phyloP scores from a whole-genome alignment of 2,888 invertebrate species.

The Campoletis raptor region DNA sequence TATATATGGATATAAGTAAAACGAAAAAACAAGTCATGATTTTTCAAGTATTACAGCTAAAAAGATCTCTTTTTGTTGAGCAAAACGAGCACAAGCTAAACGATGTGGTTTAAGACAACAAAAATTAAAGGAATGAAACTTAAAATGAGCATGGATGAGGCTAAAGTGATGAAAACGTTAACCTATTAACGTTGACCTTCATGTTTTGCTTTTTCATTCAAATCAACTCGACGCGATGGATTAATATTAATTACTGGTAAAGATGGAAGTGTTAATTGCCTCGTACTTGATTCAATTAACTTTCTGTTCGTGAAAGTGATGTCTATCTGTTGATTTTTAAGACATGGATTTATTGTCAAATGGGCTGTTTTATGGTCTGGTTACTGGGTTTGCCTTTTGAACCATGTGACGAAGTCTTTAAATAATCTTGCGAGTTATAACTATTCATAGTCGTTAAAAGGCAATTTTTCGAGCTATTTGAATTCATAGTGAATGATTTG shows the following conservation, averaged over 20 bases:
- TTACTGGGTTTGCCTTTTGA: neutral
- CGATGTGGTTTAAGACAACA: neutral
- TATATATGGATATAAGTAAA: neutral
- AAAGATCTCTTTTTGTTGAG: neutral
- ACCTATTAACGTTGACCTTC: neutral
- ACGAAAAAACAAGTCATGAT: neutral
- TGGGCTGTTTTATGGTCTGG: neutral
- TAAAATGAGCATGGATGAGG: neutral
- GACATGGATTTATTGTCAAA: neutral
- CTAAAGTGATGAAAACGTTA: neutral
- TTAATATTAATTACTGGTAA: neutral
- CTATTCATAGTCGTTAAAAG: neutral
- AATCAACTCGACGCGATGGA: neutral
- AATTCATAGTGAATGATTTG: neutral
- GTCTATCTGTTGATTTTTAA: neutral
- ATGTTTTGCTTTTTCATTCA: neutral
- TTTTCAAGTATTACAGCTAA: slow-evolving; percentile 1
- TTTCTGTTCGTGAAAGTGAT: neutral
- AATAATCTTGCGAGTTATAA: neutral
- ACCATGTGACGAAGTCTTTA: neutral
- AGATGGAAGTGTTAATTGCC: neutral
- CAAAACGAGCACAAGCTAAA: neutral
- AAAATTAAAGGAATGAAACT: neutral
- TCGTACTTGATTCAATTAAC: neutral
- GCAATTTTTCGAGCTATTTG: neutral